Conservation (phyloP, 2,888 invertebrate genomes). For the Sphaerolaimus hirsutus region DNA sequence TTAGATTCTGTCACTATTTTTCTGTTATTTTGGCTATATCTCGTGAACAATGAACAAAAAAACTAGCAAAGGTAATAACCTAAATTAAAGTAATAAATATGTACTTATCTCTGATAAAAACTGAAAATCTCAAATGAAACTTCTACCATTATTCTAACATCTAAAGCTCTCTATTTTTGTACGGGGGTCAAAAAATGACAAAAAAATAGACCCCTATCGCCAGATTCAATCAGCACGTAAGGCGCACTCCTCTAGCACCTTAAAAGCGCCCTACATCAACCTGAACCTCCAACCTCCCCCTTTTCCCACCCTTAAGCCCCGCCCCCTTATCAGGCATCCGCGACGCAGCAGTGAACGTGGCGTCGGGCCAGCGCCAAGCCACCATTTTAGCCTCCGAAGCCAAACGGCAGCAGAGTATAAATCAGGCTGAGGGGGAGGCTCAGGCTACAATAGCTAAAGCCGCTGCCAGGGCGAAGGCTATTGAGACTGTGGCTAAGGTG, state of each 20-base stretch:
- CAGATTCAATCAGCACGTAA: too few relatives aligned
- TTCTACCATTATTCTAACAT: too few relatives aligned
- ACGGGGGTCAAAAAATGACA: too few relatives aligned
- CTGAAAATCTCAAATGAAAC: too few relatives aligned
- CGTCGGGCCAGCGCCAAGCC: constrained; percentile 74
- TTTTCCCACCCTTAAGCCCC: background rate
- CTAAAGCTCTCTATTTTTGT: too few relatives aligned
- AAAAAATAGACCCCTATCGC: too few relatives aligned
- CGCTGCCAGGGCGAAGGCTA: constrained; percentile 59
- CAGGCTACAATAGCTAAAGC: constrained; percentile 67
- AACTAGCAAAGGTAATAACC: too few relatives aligned
- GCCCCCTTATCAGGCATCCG: constrained; percentile 26
- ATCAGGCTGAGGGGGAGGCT: constrained; percentile 45
- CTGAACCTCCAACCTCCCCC: background rate
- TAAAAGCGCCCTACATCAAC: too few relatives aligned
- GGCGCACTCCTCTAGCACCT: too few relatives aligned
- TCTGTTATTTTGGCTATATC: background rate
- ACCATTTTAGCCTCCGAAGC: constrained; percentile 86
- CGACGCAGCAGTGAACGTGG: constrained; percentile 56
- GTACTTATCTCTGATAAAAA: too few relatives aligned
- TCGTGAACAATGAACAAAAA: too few relatives aligned
- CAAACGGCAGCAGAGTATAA: constrained; percentile 70
- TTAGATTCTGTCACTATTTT: background rate
- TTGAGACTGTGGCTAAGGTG: constrained; percentile 51
- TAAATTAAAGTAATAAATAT: too few relatives aligned